Evolutionary conservation across 37 sponge, comb jelly and placozoan genomes (phyloP), one percentile per base, ranked within the genome.

Genomic region (Eunapius fragilis): DNA sequence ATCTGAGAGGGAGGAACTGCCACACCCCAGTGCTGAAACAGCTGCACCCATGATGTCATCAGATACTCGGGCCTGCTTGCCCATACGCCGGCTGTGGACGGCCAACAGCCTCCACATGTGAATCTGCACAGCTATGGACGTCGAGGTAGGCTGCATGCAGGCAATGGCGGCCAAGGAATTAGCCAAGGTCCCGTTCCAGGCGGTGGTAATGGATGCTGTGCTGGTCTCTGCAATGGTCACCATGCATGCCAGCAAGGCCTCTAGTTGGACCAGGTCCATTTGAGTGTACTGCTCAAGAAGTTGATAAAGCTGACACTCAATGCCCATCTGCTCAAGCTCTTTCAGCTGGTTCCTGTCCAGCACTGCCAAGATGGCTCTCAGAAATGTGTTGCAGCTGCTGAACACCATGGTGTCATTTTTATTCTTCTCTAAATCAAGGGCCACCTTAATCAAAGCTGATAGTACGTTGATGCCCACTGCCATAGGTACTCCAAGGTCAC

Each of bases 31-130:
- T 2, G 58, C 58, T 19, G 58, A 58, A 19, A 58, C 58, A 19
- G 58, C 58, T 11, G 19, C 22, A 10, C 22, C 58, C 17, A 58
- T 12, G 58, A 58, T 19, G 14, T 58, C 22, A 58, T 17, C 58
- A 17, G 58, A 19, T 11, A 58, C 58, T 19, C 2, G 14, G 1
- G 7, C 19, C 14, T 58, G 14, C 19, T 17, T 58, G 19, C 22
- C 22, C 17, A 19, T 70, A 4, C 22, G 37, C 30, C 70, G 74
- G 49, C 80, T 75, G 13, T 87, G 35, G 19, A 70, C 71, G 3
- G 35, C 22, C 25, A 91, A 28, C 27, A 91, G 49, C 48, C 38
- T 32, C 92, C 92, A 92, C 58, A 85, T 75, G 5, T 81, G 31
- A 4, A 68, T 35, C 82, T 92, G 92, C 4, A 88, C 25, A 30